Conservation (phyloP, 2,888 invertebrate genomes). For the Silvanus unidentatus region DNA sequence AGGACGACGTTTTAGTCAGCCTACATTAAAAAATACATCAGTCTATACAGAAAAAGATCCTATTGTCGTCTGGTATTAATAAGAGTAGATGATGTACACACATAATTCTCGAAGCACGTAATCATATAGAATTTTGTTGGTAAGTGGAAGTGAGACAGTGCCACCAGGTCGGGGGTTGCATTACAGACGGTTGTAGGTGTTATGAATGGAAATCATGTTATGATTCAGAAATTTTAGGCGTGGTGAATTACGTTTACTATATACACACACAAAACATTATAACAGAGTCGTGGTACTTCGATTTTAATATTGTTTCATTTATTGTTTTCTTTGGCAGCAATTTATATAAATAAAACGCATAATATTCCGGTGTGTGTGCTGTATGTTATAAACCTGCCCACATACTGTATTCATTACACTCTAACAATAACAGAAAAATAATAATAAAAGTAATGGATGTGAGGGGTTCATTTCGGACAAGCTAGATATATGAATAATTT, state of each 20-base stretch:
- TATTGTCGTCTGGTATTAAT: constrained; percentile 38
- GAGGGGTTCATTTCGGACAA: not conserved
- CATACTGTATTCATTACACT: no score
- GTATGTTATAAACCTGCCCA: no score
- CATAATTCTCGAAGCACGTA: not conserved
- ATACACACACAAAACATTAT: not conserved
- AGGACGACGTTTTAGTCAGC: constrained; percentile 2
- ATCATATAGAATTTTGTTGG: not conserved
- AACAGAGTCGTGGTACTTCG: no score
- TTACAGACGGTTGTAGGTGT: constrained; percentile 24
- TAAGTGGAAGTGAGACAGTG: constrained; percentile 15
- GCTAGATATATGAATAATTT: not conserved
- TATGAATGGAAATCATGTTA: constrained; percentile 7
- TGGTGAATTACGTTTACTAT: constrained; percentile 7
- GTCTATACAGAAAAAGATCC: constrained; percentile 33
- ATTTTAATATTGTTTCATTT: no score
- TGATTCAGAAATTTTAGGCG: constrained; percentile 6
- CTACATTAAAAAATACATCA: constrained; percentile 29
- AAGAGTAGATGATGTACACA: constrained; percentile 29
- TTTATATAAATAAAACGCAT: no score
- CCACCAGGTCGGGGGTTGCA: constrained; percentile 20
- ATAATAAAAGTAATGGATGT: no score
- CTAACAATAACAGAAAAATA: no score
- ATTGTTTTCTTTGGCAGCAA: no score
- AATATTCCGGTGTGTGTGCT: no score